A percentile compares a stretch with the other conserved stretches of the same genome.
Conservation (phyloP, 2,888 invertebrate genomes). For the Cantharis flavilabris region DNA sequence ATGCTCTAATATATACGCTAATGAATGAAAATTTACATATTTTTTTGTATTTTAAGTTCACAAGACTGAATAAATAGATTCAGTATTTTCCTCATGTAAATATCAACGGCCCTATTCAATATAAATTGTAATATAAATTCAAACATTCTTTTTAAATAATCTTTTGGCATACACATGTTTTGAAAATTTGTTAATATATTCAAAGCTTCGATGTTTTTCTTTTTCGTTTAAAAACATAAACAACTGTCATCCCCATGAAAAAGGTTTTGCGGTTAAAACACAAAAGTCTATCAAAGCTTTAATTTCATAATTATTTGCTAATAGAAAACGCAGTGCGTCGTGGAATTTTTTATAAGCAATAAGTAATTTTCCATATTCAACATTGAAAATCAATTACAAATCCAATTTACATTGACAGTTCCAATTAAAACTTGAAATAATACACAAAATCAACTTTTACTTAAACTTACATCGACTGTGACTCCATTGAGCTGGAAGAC, state of each 20-base stretch:
- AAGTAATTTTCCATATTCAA: background rate
- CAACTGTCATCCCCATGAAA: background rate
- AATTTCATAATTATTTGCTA: background rate
- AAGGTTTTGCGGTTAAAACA: background rate
- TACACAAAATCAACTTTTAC: background rate
- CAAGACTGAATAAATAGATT: background rate
- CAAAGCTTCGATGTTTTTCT: background rate
- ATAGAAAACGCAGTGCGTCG: background rate
- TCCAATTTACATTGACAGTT: constrained; percentile 19
- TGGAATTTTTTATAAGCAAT: background rate
- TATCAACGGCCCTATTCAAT: constrained; percentile 1
- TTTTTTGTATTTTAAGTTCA: background rate
- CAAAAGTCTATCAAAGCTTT: background rate
- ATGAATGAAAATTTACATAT: constrained; percentile 2
- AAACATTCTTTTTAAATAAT: background rate
- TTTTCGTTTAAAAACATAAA: background rate
- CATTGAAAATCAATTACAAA: constrained; percentile 15
- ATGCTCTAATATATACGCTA: background rate
- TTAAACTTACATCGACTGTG: constrained; percentile 78
- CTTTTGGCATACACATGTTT: background rate
- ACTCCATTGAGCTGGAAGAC: constrained; percentile 81
- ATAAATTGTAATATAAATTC: constrained; percentile 3
- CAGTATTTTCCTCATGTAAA: constrained; percentile 3
- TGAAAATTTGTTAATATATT: constrained; percentile 1
- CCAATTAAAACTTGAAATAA: background rate